These are phyloP conservation scores for Macroglossus sobrinus DNA, from an alignment of 2,113 vertebrate species.

Conservation along the genomic window DNA sequence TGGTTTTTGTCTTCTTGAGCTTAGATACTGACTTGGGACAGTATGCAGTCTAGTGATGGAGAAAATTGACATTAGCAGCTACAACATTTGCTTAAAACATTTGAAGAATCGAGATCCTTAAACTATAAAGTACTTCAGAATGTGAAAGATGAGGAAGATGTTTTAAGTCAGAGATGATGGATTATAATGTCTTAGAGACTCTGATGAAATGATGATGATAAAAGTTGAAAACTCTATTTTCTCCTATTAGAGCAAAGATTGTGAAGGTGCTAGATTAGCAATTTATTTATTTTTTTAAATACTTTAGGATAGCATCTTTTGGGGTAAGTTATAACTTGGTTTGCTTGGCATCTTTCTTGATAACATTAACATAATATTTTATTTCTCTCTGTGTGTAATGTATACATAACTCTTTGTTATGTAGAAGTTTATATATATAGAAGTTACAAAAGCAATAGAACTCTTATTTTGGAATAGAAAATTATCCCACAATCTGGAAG, in stretches of 20 bases:
- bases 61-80: background rate
- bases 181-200: background rate
- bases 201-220: background rate
- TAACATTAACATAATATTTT: background rate
- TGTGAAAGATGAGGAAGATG: background rate
- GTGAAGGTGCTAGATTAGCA: background rate
- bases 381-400: background rate
- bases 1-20: background rate
- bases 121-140: background rate
- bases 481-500: background rate
- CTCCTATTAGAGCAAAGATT: background rate
- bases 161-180: background rate
- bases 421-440: background rate
- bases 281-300: background rate
- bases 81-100: background rate
- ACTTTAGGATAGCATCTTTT: background rate
- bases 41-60: background rate
- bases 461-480: background rate
- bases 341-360: background rate
- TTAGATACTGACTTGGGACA: background rate
- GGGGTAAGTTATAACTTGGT: background rate
- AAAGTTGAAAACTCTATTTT: background rate
- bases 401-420: background rate
- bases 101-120: background rate
- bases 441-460: background rate